Base-by-base conservation (phyloP, 2,113 vertebrate genomes). In the Phoenicopterus ruber region DNA sequence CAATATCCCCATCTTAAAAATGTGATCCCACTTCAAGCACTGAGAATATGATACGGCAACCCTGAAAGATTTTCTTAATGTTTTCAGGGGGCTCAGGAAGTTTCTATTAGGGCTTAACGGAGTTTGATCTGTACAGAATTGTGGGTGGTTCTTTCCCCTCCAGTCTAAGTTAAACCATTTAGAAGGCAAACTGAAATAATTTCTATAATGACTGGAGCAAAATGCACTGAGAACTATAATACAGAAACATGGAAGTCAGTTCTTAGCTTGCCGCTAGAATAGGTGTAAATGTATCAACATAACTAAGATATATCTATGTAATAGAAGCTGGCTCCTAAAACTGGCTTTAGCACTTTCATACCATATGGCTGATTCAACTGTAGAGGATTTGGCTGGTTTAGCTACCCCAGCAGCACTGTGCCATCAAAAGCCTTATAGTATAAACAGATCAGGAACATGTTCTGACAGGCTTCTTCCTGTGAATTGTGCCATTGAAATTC, bases 31-130 rank as follows among this genome's bases (percentile, higher is more conserved):
- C 20, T 70, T 88, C 11, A 70, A 24, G 34, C n/a, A 66, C 15
- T 12, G 32, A 31, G 6, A 62, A 25, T 71, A 40, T 0, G 0
- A 34, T 66, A 54, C 1, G 1, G 14, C 25, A 46, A 36, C 12
- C 9, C 61, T 82, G 74, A 31, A 90, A 62, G 7, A n/a, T 63
- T 67, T 92, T 80, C 15, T 82, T 82, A 9, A 5, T 55, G 7
- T 85, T 92, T 82, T 62, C 16, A 52, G 13, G 17, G 17, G 1
- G 2, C 57, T 84, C 50, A 46, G 36, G 16, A 67, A 34, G 11
- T 63, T 80, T 82, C 32, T 67, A 0, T 63, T 49, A 25, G 0
- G 0, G 21, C 79, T 92, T 85, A 80, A 25, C 10, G 38, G 32
- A 50, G 9, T 77, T 77, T 40, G 9, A 82, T 34, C 31, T 65